These are phyloP conservation scores for Acromyrmex charruanus DNA, from an alignment of 1,140 invertebrate genomes.

Conservation along the genomic window DNA sequence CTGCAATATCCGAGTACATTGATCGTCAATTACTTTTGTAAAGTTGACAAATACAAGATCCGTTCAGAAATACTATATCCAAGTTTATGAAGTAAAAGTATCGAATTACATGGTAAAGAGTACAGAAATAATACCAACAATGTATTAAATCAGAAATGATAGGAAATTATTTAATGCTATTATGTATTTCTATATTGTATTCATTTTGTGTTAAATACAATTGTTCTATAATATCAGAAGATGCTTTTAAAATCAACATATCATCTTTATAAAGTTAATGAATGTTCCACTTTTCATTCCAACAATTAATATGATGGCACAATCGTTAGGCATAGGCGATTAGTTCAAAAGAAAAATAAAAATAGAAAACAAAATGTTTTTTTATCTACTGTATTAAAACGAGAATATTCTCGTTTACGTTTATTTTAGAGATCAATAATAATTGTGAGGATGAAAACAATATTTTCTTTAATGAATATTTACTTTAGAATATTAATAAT, in stretches of 20 bases:
- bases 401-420: not conserved
- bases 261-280: not conserved
- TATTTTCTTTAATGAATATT: slow-evolving; percentile 9
- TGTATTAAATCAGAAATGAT: not conserved
- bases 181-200: not conserved
- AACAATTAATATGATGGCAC: not conserved
- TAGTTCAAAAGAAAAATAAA: not conserved
- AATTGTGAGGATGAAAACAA: not conserved
- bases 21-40: slow-evolving; percentile 12
- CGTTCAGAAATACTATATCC: not conserved
- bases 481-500: not conserved
- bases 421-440: not conserved
- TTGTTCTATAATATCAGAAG: not conserved
- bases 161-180: slow-evolving; percentile 18
- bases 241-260: not conserved
- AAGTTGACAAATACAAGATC: not conserved
- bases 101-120: not conserved
- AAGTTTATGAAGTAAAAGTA: slow-evolving; percentile 5
- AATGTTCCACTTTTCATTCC: not conserved
- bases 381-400: not conserved
- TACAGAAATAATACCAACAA: not conserved
- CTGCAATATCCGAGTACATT: not conserved
- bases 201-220: not conserved
- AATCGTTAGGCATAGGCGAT: not conserved
- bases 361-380: not conserved